Evolutionary conservation across 2,797 vertebrate species (phyloP), one percentile per base, ranked within the genome.

Genomic region (Xiphorhynchus erythropygius): DNA sequence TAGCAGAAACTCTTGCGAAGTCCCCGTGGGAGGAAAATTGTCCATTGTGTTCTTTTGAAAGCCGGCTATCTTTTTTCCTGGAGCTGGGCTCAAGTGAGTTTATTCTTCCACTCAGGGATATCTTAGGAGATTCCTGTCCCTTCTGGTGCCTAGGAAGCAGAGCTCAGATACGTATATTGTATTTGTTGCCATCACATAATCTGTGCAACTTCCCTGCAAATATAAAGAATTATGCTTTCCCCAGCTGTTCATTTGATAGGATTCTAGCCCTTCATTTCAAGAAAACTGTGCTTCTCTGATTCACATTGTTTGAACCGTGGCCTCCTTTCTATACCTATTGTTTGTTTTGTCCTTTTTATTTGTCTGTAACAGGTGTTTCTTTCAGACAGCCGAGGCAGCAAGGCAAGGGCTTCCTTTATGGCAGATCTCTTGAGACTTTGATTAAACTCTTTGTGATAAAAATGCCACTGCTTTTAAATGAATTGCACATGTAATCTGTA

Each of bases 381-480:
- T 97, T 97, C 96, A 96, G 89, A 3, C 69, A 85, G 90, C 74
- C 59, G 37, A 93, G 93, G 94, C 82, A 88, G 87, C 87, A 92
- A 96, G 93, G 87, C 86, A 84, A 80, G 82, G 78, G 87, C 50
- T 97, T 95, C 91, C 82, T 95, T 96, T 96, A 92, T 96, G 83
- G 87, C 84, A 57, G 68, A 65, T 97, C 96, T 89, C 96, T 87
- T 57, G 96, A 97, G 95, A 96, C 93, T 91, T 65, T 94, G 89
- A 93, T 89, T 96, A 67, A 97, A 97, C 92, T 95, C 89, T 97
- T 97, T 97, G 96, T 97, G 69, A 84, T 87, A 89, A 95, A 77
- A 96, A 91, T 93, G 81, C 74, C 52, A 33, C 75, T 88, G 92
- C 91, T 94, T 94, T 93, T 82, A 74, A 94, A 91, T 57, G 74